These are phyloP conservation scores for Lota lota DNA, from an alignment of 2,113 vertebrate species.

Conservation along the genomic window DNA sequence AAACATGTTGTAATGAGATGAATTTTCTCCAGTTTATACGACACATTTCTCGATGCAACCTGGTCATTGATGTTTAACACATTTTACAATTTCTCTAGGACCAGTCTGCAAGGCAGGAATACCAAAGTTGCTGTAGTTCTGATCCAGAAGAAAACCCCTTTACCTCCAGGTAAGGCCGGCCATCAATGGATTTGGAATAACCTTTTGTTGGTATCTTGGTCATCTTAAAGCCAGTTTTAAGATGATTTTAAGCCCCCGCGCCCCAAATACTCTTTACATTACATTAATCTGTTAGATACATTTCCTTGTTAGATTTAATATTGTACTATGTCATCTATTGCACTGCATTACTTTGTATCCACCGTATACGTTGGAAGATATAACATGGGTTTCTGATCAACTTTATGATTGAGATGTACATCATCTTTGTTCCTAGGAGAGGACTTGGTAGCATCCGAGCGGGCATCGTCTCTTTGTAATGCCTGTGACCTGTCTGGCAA, in stretches of 20 bases:
- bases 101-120: slow-evolving; percentile 95
- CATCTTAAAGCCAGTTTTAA: not conserved
- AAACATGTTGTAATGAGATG: too few relatives aligned
- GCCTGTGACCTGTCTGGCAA: slow-evolving; percentile 96
- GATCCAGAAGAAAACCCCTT: slow-evolving; percentile 97
- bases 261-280: not conserved
- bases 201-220: not conserved
- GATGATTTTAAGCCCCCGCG: not conserved
- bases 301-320: too few relatives aligned
- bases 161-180: slow-evolving; percentile 85
- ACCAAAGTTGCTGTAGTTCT: slow-evolving; percentile 97
- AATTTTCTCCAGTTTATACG: too few relatives aligned
- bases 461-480: slow-evolving; percentile 88
- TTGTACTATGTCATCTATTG: too few relatives aligned
- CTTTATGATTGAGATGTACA: not conserved
- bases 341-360: too few relatives aligned
- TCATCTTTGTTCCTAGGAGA: slow-evolving; percentile 76
- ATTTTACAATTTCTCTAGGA: slow-evolving; percentile 68
- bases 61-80: not conserved
- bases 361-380: too few relatives aligned
- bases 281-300: not conserved
- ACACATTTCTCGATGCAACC: too few relatives aligned
- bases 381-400: too few relatives aligned
- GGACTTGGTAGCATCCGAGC: slow-evolving; percentile 93
- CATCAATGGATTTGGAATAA: not conserved